Percentiles rank a stretch among this genome's conserved stretches.
Evolutionary conservation across 2,888 invertebrate species (phyloP).

Genomic region (Geotrupes spiniger): DNA sequence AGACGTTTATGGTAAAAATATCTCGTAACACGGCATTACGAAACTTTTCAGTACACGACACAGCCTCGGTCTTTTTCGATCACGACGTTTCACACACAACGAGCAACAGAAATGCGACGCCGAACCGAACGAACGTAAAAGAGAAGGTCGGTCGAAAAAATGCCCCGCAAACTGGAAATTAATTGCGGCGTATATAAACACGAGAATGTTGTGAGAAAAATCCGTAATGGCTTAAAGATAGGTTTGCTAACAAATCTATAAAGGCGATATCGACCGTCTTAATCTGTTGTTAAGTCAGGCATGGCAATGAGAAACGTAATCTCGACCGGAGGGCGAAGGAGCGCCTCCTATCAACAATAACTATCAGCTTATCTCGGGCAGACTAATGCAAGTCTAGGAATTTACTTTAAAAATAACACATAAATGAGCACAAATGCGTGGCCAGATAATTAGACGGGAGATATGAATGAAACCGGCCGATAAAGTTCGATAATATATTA

Average conservation of each 20-base stretch:
- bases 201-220: constrained; percentile 7
- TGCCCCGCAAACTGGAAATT: not conserved
- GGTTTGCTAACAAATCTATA: constrained; percentile 7
- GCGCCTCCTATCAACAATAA: constrained; percentile 27
- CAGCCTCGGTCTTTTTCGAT: too few relatives aligned
- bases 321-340: constrained; percentile 29
- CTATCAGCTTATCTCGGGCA: constrained; percentile 33
- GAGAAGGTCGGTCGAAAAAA: too few relatives aligned
- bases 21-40: too few relatives aligned
- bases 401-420: constrained; percentile 34
- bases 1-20: too few relatives aligned
- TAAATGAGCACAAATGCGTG: constrained; percentile 28
- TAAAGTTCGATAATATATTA: constrained; percentile 22
- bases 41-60: too few relatives aligned
- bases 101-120: constrained; percentile 6
- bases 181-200: constrained; percentile 4
- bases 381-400: constrained; percentile 39
- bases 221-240: constrained; percentile 7
- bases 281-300: constrained; percentile 15
- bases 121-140: too few relatives aligned
- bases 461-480: not conserved
- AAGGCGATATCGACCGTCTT: constrained; percentile 8
- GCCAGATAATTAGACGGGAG: constrained; percentile 12
- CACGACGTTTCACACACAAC: too few relatives aligned
- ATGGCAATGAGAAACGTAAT: constrained; percentile 9